A percentile compares a stretch with the other conserved stretches of the same genome.
Conservation (phyloP, 2,113 vertebrate genomes). For the Myotis yumanensis region DNA sequence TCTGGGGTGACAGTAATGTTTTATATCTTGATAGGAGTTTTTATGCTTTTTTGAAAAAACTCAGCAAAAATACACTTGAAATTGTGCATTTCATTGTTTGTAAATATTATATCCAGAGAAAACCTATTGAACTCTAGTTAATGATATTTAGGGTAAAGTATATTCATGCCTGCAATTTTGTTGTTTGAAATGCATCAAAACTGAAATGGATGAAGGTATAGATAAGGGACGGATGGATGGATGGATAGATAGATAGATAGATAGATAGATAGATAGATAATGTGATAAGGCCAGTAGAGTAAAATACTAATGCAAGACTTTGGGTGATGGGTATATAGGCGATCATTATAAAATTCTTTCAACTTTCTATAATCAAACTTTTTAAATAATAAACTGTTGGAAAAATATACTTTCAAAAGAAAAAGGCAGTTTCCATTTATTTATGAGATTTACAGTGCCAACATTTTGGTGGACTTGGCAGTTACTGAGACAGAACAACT, state of each 20-base stretch:
- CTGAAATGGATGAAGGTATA: background rate
- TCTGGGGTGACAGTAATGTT: background rate
- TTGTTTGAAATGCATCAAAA: constrained; percentile 33
- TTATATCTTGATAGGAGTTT: background rate
- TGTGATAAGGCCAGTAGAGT: background rate
- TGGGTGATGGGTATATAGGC: background rate
- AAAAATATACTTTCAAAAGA: background rate
- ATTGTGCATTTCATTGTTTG: constrained; percentile 7
- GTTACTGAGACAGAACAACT: background rate
- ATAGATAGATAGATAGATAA: background rate
- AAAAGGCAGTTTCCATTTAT: background rate
- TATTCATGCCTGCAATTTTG: background rate
- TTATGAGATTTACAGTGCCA: constrained; percentile 26
- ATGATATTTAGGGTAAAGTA: background rate
- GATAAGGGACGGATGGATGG: background rate
- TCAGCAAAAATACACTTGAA: background rate
- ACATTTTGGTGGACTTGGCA: constrained; percentile 59
- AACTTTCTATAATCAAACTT: background rate
- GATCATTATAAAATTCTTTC: background rate
- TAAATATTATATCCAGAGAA: background rate
- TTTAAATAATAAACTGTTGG: constrained; percentile 13
- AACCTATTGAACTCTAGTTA: constrained; percentile 17
- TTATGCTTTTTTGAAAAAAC: constrained; percentile 18
- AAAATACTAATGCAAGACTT: background rate
- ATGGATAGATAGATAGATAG: background rate